Conservation (phyloP, 2,888 invertebrate genomes). For the Pachydiplax longipennis region DNA sequence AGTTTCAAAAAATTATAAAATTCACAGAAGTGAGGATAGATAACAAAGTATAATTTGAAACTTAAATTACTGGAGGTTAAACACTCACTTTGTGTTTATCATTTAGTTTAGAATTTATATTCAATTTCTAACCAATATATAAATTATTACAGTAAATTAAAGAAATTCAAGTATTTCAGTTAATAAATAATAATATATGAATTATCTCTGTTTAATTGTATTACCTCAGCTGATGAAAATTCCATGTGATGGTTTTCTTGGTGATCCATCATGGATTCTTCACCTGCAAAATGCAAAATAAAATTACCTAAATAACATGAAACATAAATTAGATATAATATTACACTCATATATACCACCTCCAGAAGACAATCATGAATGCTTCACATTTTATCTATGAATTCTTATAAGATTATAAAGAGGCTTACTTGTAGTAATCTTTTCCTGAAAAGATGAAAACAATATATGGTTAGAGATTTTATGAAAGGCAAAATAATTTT, state of each 20-base stretch:
- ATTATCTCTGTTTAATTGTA: not conserved
- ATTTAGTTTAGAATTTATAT: too few relatives aligned
- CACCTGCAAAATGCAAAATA: not conserved
- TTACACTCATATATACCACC: not conserved
- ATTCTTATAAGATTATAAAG: not conserved
- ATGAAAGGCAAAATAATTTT: not conserved
- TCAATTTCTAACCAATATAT: too few relatives aligned
- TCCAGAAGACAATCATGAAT: not conserved
- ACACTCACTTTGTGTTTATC: too few relatives aligned
- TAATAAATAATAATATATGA: too few relatives aligned
- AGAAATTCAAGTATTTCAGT: too few relatives aligned
- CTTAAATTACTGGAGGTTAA: too few relatives aligned
- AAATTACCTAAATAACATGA: not conserved
- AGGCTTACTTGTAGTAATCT: conserved; percentile 5
- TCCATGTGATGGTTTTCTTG: not conserved
- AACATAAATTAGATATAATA: not conserved
- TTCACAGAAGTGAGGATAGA: too few relatives aligned
- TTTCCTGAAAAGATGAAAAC: not conserved
- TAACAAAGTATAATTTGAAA: too few relatives aligned
- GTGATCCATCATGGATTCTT: not conserved
- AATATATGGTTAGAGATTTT: not conserved
- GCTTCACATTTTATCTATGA: not conserved
- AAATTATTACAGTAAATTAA: too few relatives aligned
- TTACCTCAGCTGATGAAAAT: conserved; percentile 8
- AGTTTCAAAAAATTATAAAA: too few relatives aligned